phyloP scores from a whole-genome alignment of 2,888 invertebrate species.

The Agriopis aurantiaria region DNA sequence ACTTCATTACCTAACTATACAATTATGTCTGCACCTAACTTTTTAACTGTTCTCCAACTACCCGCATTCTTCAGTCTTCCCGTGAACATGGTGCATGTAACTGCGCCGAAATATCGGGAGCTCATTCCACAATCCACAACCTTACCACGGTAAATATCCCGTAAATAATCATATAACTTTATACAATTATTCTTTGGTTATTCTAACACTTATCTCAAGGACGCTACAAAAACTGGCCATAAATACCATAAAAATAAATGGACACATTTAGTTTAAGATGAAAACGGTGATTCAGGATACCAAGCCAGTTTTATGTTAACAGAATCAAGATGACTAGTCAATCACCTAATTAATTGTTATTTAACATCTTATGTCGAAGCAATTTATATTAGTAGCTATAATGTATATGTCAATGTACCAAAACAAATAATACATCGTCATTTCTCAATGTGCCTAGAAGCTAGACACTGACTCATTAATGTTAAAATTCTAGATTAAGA shows the following conservation, averaged over 20 bases:
- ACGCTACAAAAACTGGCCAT: background rate
- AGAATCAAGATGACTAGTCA: background rate
- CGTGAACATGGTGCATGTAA: no score
- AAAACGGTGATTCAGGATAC: background rate
- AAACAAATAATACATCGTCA: background rate
- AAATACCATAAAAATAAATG: background rate
- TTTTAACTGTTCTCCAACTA: no score
- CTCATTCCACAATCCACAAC: no score
- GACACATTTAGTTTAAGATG: background rate
- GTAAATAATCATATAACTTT: no score
- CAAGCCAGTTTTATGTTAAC: constrained; percentile 8
- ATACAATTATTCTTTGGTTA: no score
- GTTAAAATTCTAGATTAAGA: constrained; percentile 16
- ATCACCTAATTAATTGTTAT: constrained; percentile 1
- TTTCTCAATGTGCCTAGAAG: constrained; percentile 7
- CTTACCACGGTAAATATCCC: no score
- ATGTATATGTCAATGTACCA: background rate
- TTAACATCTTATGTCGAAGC: background rate
- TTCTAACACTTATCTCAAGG: background rate
- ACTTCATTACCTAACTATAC: background rate
- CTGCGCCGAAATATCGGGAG: no score
- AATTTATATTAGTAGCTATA: background rate
- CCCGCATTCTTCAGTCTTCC: no score
- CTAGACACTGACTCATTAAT: constrained; percentile 18
- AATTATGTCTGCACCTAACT: no score